A percentile compares a stretch with the other conserved stretches of the same genome.
Conservation (phyloP, 2,113 vertebrate genomes). For the Psilopogon haemacephalus region DNA sequence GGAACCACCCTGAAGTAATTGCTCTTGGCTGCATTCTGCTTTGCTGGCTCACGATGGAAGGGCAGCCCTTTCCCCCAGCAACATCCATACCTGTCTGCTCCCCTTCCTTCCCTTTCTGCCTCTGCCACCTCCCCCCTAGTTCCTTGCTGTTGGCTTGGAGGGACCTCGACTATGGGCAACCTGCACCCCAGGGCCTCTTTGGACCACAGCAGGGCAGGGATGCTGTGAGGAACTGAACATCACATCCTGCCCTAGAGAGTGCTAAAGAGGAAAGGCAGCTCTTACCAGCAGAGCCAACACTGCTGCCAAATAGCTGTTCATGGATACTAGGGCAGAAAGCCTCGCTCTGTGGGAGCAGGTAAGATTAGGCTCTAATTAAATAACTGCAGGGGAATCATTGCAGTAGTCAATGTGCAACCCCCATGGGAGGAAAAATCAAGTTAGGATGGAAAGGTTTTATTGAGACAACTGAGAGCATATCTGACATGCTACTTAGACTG, state of each 20-base stretch:
- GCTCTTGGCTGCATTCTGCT: neutral
- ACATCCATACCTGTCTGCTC: neutral
- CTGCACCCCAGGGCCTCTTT: neutral
- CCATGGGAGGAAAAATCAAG: slow-evolving; percentile 13
- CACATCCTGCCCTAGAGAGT: neutral
- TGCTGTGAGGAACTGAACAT: neutral
- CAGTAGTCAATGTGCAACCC: neutral
- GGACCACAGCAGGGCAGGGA: neutral
- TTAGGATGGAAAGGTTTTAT: slow-evolving; percentile 23
- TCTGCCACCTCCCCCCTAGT: accelerated
- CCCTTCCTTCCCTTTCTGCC: neutral
- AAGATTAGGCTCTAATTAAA: slow-evolving; percentile 33
- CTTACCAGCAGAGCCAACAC: neutral
- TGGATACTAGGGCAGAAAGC: neutral
- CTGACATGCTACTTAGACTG: neutral
- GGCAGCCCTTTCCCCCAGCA: neutral
- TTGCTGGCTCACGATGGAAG: neutral
- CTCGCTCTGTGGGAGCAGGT: neutral
- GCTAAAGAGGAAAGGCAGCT: neutral
- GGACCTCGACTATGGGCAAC: neutral
- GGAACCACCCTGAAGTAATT: neutral
- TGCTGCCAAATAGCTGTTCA: neutral
- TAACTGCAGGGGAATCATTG: neutral
- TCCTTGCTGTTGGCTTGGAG: neutral
- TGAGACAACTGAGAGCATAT: neutral